Base-by-base conservation (phyloP, 2,113 vertebrate species). In the Leptosomus discolor region DNA sequence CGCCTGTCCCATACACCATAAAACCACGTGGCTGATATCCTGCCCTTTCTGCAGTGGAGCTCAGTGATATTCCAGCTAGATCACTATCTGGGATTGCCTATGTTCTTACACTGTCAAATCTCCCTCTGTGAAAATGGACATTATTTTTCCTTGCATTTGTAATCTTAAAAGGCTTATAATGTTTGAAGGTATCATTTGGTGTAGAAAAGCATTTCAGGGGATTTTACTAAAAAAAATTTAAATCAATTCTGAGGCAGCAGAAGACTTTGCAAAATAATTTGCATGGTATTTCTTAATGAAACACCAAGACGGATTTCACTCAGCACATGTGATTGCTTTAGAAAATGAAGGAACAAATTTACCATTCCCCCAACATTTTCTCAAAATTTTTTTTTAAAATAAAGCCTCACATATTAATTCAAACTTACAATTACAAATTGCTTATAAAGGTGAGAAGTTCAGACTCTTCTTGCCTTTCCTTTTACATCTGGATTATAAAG, bases 1-100 rank as follows among this genome's bases (percentile, higher is more conserved):
- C 1, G 0, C 18, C 51, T 21, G 30, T 21, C 82, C 57, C 4
- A 2, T 6, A 41, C 1, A 6, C 51, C 41, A 15, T 20, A n/a
- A 70, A 60, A 20, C 4, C 48, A 61, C 0, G 1, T 3, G 45
- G 67, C 21, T 43, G n/a, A 15, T 8, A 21, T 3, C 30, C 20
- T 36, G 8, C 45, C 36, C 45, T 32, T 34, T 29, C 48, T 2
- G 1, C 45, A 32, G 30, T 0, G 10, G 10, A 81, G n/a, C 27
- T 77, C 80, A 36, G 76, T 41, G 41, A 45, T 58, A 5, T 23
- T 86, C 39, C 68, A 10, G 1, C 3, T 0, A 69, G 41, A 48
- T n/a, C 23, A 2, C 15, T 7, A 11, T 3, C 22, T 3, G 15
- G 19, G 6, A 48, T 0, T 16, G 23, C 20, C 30, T 23, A 8